phyloP scores from a whole-genome alignment of 1,140 invertebrate genomes.

The Oscheius sp. region DNA sequence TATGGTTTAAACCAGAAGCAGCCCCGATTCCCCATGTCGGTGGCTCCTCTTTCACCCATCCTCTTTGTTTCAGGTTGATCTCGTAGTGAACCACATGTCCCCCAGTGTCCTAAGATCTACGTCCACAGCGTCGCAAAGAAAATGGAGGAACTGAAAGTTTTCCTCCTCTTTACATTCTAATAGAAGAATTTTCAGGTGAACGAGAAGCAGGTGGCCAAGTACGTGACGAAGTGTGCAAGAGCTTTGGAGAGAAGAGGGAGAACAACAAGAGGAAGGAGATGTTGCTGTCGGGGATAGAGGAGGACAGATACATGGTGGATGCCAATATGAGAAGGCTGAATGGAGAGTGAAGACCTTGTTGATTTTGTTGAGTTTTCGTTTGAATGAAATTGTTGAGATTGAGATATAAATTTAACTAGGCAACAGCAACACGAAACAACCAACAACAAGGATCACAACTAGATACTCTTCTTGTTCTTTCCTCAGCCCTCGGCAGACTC shows the following conservation, averaged over 20 bases:
- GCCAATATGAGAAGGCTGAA: too few relatives aligned
- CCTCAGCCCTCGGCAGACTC: slow-evolving; percentile 89
- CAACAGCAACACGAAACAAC: too few relatives aligned
- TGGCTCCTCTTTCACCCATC: too few relatives aligned
- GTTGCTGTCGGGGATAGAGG: slow-evolving; percentile 77
- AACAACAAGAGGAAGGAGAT: slow-evolving; percentile 84
- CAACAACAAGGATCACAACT: too few relatives aligned
- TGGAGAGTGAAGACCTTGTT: too few relatives aligned
- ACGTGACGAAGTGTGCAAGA: slow-evolving; percentile 83
- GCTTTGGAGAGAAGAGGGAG: slow-evolving; percentile 81
- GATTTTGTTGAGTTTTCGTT: background rate
- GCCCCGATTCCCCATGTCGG: too few relatives aligned
- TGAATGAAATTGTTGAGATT: too few relatives aligned
- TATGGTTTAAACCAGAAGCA: too few relatives aligned
- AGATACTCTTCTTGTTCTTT: slow-evolving; percentile 91
- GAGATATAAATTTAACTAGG: too few relatives aligned
- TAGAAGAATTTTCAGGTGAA: slow-evolving; percentile 26
- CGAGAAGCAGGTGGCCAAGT: slow-evolving; percentile 72
- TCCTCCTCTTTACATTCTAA: slow-evolving; percentile 13
- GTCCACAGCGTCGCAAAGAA: slow-evolving; percentile 68
- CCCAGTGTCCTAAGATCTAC: slow-evolving; percentile 54
- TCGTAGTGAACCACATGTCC: slow-evolving; percentile 58
- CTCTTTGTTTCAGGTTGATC: slow-evolving; percentile 48
- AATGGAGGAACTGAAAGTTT: slow-evolving; percentile 67
- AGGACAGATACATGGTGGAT: too few relatives aligned